Evolutionary conservation across 2,888 invertebrate species (phyloP), one percentile per base, ranked within the genome.

Genomic region (Cephus spinipes): DNA sequence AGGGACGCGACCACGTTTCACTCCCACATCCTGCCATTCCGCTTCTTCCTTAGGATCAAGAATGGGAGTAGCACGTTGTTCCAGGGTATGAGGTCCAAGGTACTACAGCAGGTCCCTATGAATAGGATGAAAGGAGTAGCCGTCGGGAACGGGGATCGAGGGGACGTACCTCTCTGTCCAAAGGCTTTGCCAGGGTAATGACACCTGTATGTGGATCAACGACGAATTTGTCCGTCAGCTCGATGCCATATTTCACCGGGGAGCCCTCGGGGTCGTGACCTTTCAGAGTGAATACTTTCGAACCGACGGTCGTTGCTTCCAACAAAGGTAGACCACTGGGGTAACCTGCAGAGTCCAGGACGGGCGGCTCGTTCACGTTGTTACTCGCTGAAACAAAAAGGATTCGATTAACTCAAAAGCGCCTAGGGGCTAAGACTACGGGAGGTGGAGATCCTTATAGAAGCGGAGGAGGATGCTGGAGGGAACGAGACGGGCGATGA

Each of bases 241-340:
- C 94, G 79, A 97, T 93, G 76, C 95, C 95, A 90, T 93, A 94
- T 86, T 94, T 94, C 79, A 96, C 94, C 69, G 94, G 94, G 55
- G 95, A 94, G 73, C 95, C 95, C 89, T 97, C 97, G 0, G 97
- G 97, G 93, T 98, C 97, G 69, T 94, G 93, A 11, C 96, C 97
- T 88, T 95, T 94, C 76, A 98, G 92, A 23, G 92, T 95, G 92
- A 95, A 96, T n/a, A 98, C 95, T 3, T 95, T 92, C 11, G 94
- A 93, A 0, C 97, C 97, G 9, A 97, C 95, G 3, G 95, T 94
- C 12, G 96, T 96, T 88, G 94, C 95, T 92, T 98, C 98, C 9
- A 95, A 94, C 30, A 98, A 92, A 11, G 96, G 87, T 76, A 90
- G 81, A 30, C 91, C 91, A 79, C 86, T 83, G n/a, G 91, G 91